These are phyloP conservation scores for Hyperoplus lanceolatus DNA, from an alignment of 2,797 vertebrate species.

Conservation along the genomic window DNA sequence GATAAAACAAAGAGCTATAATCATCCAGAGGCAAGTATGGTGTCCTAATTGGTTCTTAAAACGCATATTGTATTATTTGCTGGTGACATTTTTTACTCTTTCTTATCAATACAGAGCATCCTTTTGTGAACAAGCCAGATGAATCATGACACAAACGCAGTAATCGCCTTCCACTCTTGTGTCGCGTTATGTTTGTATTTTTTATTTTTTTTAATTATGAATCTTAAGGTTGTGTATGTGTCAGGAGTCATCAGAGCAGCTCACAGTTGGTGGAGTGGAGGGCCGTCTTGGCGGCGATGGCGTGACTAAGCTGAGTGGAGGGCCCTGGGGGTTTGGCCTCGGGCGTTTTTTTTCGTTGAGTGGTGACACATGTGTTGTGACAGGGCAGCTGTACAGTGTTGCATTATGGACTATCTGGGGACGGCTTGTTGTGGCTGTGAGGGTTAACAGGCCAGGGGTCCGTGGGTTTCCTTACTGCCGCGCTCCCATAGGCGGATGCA, in stretches of 20 bases:
- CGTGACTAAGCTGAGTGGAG: slow-evolving; percentile 67
- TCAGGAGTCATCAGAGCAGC: slow-evolving; percentile 63
- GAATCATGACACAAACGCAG: neutral
- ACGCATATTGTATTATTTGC: neutral
- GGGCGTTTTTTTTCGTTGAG: slow-evolving; percentile 51
- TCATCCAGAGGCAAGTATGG: neutral
- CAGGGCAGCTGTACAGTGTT: slow-evolving; percentile 49
- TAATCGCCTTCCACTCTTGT: slow-evolving; percentile 4
- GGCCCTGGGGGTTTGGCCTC: slow-evolving; percentile 44
- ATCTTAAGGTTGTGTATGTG: slow-evolving; percentile 57
- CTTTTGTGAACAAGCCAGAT: neutral
- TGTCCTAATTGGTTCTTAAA: neutral
- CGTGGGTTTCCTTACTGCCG: slow-evolving; percentile 37
- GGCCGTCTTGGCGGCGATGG: slow-evolving; percentile 55
- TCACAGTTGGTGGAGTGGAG: slow-evolving; percentile 29
- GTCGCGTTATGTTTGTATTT: neutral
- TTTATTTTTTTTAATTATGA: slow-evolving; percentile 6
- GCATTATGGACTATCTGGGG: slow-evolving; percentile 55
- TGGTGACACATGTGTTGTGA: slow-evolving; percentile 75
- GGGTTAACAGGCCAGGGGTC: slow-evolving; percentile 58
- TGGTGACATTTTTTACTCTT: slow-evolving; percentile 9
- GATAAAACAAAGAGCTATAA: neutral
- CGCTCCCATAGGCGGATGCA: slow-evolving; percentile 55
- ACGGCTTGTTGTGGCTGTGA: slow-evolving; percentile 66
- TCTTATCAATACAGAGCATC: neutral